A percentile compares a stretch with the other conserved stretches of the same genome.
These are phyloP conservation scores for Oreonectes daqikongensis DNA, from an alignment of 2,797 vertebrate genomes.

Conservation along the genomic window DNA sequence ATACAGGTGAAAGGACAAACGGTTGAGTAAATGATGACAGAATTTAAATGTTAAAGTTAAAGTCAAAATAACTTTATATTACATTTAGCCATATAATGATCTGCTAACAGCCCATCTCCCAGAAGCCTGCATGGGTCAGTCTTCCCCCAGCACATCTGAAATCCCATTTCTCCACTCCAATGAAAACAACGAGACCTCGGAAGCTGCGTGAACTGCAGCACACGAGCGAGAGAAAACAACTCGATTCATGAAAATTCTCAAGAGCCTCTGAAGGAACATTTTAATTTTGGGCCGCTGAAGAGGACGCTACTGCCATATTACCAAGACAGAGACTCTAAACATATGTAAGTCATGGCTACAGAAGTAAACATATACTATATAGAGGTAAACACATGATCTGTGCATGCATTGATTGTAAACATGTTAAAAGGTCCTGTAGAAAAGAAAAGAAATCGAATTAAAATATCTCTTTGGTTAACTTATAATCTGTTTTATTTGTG, in stretches of 20 bases:
- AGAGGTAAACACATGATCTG: conserved; percentile 5
- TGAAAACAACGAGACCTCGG: conserved; percentile 46
- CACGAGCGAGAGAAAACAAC: conserved; percentile 33
- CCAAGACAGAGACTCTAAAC: conserved; percentile 4
- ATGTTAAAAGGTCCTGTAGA: background rate
- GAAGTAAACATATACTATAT: conserved; percentile 2
- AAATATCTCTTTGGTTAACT: too few relatives aligned
- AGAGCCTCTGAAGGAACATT: conserved; percentile 53
- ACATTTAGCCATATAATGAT: conserved; percentile 15
- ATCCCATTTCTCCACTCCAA: conserved; percentile 49
- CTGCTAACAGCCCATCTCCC: conserved; percentile 5
- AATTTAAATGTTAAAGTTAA: too few relatives aligned
- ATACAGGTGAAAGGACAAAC: too few relatives aligned
- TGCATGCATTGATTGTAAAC: conserved; percentile 4
- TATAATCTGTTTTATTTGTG: background rate
- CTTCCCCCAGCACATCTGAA: conserved; percentile 30
- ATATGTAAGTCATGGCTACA: background rate
- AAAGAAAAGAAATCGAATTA: too few relatives aligned
- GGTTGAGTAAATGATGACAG: too few relatives aligned
- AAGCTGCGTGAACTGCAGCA: conserved; percentile 40
- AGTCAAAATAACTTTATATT: too few relatives aligned
- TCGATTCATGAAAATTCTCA: conserved; percentile 50
- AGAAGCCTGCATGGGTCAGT: conserved; percentile 15
- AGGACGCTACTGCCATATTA: conserved; percentile 9
- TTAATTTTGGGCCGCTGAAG: conserved; percentile 52